Evolutionary conservation across 2,797 vertebrate genomes (phyloP).

Genomic region (Eutrigla gurnardus): DNA sequence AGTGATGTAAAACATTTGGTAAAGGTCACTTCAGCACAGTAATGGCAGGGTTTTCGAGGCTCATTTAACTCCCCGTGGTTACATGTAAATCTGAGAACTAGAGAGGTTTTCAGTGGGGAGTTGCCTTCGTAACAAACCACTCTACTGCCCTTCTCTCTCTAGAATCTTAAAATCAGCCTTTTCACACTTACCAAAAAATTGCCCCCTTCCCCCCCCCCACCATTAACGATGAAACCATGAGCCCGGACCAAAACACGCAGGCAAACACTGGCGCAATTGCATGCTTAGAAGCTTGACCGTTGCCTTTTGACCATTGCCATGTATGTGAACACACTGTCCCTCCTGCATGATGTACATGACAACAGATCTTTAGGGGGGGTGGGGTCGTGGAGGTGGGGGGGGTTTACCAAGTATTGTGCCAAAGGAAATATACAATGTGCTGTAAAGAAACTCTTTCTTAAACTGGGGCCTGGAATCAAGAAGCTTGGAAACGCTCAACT

Average conservation of each 20-base stretch:
- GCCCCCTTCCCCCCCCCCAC: background rate
- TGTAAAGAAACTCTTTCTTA: slow-evolving; percentile 51
- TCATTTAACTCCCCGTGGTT: slow-evolving; percentile 5
- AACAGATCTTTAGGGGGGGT: slow-evolving; percentile 54
- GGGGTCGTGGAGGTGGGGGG: slow-evolving; percentile 32
- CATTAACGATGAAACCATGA: slow-evolving; percentile 23
- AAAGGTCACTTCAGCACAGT: slow-evolving; percentile 18
- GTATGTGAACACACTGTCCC: slow-evolving; percentile 68
- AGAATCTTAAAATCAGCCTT: slow-evolving; percentile 22
- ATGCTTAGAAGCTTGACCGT: slow-evolving; percentile 31
- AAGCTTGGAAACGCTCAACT: slow-evolving; percentile 26
- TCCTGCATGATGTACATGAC: slow-evolving; percentile 72
- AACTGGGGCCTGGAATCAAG: slow-evolving; percentile 38
- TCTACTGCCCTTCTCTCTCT: slow-evolving; percentile 23
- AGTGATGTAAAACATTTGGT: background rate
- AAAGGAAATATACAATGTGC: slow-evolving; percentile 80
- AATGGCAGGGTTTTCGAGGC: slow-evolving; percentile 16
- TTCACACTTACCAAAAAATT: slow-evolving; percentile 22
- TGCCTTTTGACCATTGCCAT: slow-evolving; percentile 42
- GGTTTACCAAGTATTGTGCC: slow-evolving; percentile 78
- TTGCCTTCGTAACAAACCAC: slow-evolving; percentile 24
- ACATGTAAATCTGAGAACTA: slow-evolving; percentile 23
- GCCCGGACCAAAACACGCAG: slow-evolving; percentile 55
- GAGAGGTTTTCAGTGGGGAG: slow-evolving; percentile 20
- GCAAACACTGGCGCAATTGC: slow-evolving; percentile 33